These are phyloP conservation scores for Darevskia nairensis DNA, from an alignment of 2,797 vertebrate species.

Conservation along the genomic window DNA sequence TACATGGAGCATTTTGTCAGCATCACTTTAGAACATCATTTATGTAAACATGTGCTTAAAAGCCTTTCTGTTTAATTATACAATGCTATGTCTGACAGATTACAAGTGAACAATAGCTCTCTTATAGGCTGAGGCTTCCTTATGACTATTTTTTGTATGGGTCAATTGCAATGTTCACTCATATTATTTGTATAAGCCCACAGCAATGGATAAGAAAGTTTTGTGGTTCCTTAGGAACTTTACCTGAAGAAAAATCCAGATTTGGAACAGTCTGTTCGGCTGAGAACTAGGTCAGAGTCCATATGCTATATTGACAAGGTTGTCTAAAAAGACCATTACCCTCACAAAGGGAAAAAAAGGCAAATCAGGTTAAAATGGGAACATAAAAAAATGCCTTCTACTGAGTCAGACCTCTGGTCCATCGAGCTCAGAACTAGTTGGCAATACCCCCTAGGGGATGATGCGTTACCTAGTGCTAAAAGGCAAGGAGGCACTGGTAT, in stretches of 20 bases:
- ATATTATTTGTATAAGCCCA: neutral
- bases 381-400: too few species aligned
- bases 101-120: neutral
- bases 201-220: neutral
- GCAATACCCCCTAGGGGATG: too few species aligned
- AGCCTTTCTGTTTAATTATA: conserved; percentile 7
- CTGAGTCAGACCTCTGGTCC: too few species aligned
- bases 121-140: neutral
- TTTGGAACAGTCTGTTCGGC: neutral
- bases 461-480: too few species aligned
- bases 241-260: neutral
- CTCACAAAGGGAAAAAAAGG: neutral
- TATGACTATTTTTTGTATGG: neutral
- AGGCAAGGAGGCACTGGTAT: too few species aligned
- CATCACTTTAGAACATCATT: conserved; percentile 6
- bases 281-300: neutral
- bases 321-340: neutral
- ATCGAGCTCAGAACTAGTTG: too few species aligned
- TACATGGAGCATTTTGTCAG: neutral
- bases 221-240: neutral
- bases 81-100: neutral
- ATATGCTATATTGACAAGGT: neutral
- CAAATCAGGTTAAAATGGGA: neutral
- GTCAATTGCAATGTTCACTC: neutral
- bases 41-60: conserved; percentile 20